Base-by-base conservation (phyloP, 2,113 vertebrate genomes). In the Scomber colias region DNA sequence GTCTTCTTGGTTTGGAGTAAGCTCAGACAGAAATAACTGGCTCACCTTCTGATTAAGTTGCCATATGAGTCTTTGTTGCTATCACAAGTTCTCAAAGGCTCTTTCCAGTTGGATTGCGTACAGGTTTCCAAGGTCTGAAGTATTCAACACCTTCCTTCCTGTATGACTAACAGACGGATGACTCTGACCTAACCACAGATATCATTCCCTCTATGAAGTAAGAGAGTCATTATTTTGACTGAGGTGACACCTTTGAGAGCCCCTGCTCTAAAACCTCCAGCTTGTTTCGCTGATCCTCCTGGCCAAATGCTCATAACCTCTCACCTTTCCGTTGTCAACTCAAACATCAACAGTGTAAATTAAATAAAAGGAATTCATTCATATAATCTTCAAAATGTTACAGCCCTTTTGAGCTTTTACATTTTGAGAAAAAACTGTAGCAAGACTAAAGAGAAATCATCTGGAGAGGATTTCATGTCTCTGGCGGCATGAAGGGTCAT, bases 391-490 rank as follows among this genome's bases (percentile, higher is more conserved):
- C 7, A 45, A 69, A 31, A 31, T 12, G 0, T 54, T 19, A 54
- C 6, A 40, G 35, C 35, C 7, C 31, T 35, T 35, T 35, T 35
- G 5, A 9, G 35, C 35, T 40, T 9, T 40, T 9, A 40, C 35
- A 40, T 40, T 40, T 40, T 40, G 35, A 40, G 35, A 9, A 40
- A 40, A 40, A 40, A 40, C 35, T 40, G 35, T 40, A 40, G 35
- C 35, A 40, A 40, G 72, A 68, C 60, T 30, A 40, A 35, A 46
- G 54, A 63, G 14, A 76, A 15, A 72, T 90, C 71, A 72, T 81
- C 86, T 91, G 90, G 80, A 77, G 77, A 66, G 24, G 40, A 89
- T 83, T 84, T 80, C 40, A 72, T 71, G 81, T 81, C 40, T 80
- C 66, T 49, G 48, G 13, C 53, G 80, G 75, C 70, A 69, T 48